phyloP scores from a whole-genome alignment of 2,888 invertebrate species.

The Melanophora roralis region DNA sequence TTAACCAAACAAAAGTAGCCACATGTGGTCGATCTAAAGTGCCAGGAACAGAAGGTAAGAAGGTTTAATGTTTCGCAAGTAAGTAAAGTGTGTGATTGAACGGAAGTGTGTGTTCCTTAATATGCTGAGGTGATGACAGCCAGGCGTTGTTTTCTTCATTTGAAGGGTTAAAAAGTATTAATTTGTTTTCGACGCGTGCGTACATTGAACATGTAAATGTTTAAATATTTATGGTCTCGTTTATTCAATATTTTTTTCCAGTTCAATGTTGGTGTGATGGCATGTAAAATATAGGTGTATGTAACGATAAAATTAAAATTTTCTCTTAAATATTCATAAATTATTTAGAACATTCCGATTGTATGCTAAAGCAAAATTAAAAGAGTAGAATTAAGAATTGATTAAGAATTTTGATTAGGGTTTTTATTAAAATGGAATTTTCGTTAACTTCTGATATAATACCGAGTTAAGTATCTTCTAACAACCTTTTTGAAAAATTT shows the following conservation, averaged over 20 bases:
- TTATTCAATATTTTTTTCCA: constrained; percentile 14
- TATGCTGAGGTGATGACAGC: constrained; percentile 58
- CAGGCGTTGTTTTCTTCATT: constrained; percentile 29
- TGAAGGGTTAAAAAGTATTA: constrained; percentile 56
- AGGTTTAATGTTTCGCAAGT: constrained; percentile 40
- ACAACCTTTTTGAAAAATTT: too few relatives aligned
- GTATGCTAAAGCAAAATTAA: constrained; percentile 11
- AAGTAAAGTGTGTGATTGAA: background rate
- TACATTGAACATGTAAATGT: constrained; percentile 43
- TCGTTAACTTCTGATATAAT: too few relatives aligned
- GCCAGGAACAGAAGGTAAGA: constrained; percentile 7
- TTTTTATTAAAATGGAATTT: too few relatives aligned
- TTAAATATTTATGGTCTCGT: constrained; percentile 51
- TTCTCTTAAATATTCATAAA: constrained; percentile 41
- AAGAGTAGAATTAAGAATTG: background rate
- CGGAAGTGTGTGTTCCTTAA: background rate
- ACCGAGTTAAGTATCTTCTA: too few relatives aligned
- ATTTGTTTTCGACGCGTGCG: constrained; percentile 62
- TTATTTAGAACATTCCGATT: background rate
- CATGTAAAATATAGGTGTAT: constrained; percentile 35
- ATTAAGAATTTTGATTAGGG: background rate
- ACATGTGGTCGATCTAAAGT: constrained; percentile 52
- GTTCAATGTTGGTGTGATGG: background rate
- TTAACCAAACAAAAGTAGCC: constrained; percentile 38
- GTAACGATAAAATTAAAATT: constrained; percentile 39